phyloP scores from a whole-genome alignment of 2,113 vertebrate species.

The Desmodus rotundus region DNA sequence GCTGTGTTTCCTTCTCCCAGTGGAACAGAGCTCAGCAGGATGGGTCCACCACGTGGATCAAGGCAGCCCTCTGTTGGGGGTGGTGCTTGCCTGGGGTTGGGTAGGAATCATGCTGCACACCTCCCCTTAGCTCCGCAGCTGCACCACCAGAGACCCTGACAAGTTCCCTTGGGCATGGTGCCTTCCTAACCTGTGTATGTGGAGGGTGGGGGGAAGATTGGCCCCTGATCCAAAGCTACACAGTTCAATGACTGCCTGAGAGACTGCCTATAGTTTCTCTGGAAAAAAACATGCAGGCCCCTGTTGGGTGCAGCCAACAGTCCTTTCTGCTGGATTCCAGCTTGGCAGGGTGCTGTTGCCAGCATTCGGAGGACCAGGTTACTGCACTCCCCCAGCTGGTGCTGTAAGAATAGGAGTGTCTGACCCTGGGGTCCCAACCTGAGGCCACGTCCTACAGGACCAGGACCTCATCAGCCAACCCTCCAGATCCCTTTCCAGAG shows the following conservation, averaged over 20 bases:
- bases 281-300: background rate
- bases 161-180: background rate
- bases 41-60: background rate
- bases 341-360: background rate
- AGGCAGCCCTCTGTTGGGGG: background rate
- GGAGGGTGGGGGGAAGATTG: background rate
- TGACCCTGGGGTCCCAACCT: background rate
- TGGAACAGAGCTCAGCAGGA: background rate
- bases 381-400: background rate
- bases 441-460: too few species aligned
- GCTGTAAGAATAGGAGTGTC: background rate
- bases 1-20: too few species aligned
- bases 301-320: background rate
- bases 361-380: background rate
- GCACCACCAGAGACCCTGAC: background rate
- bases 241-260: background rate
- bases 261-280: background rate
- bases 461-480: background rate
- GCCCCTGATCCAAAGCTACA: background rate
- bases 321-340: background rate
- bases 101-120: background rate
- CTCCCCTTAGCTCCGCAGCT: background rate
- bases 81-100: background rate
- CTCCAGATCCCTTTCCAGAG: background rate
- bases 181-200: background rate